Conservation (phyloP, 1,140 invertebrate genomes). For the Branchinecta lynchi region DNA sequence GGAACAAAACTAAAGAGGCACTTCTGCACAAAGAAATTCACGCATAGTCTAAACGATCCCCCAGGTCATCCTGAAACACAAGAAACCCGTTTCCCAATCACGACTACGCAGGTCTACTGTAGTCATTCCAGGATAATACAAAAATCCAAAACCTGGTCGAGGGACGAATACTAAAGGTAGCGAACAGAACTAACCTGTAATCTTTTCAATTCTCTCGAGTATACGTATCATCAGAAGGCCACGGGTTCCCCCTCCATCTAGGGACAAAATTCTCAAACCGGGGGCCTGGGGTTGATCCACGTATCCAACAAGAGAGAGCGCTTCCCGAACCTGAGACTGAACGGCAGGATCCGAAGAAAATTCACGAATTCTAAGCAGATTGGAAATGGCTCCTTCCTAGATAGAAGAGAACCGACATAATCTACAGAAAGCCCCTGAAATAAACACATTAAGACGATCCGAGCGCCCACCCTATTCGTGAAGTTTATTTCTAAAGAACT, state of each 20-base stretch:
- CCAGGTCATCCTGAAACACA: no score
- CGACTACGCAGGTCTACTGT: no score
- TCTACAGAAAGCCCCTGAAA: conserved; percentile 19
- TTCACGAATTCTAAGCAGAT: conserved; percentile 38
- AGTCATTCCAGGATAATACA: no score
- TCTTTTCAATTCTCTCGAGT: conserved; percentile 52
- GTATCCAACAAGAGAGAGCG: conserved; percentile 57
- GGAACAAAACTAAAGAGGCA: no score
- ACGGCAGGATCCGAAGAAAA: conserved; percentile 31
- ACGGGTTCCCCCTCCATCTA: conserved; percentile 78
- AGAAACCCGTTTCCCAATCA: no score
- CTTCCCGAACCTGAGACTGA: conserved; percentile 37
- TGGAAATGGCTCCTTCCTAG: conserved; percentile 44
- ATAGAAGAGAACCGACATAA: conserved; percentile 24
- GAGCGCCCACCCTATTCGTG: not conserved
- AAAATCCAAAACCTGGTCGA: no score
- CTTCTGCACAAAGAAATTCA: no score
- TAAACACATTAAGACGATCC: not conserved
- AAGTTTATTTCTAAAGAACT: no score
- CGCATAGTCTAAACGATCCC: no score
- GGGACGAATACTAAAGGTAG: no score
- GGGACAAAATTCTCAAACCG: conserved; percentile 64
- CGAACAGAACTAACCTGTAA: conserved; percentile 41
- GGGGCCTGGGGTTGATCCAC: conserved; percentile 45
- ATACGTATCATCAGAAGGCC: conserved; percentile 67